phyloP scores from a whole-genome alignment of 2,113 vertebrate genomes.

The Lutjanus erythropterus region DNA sequence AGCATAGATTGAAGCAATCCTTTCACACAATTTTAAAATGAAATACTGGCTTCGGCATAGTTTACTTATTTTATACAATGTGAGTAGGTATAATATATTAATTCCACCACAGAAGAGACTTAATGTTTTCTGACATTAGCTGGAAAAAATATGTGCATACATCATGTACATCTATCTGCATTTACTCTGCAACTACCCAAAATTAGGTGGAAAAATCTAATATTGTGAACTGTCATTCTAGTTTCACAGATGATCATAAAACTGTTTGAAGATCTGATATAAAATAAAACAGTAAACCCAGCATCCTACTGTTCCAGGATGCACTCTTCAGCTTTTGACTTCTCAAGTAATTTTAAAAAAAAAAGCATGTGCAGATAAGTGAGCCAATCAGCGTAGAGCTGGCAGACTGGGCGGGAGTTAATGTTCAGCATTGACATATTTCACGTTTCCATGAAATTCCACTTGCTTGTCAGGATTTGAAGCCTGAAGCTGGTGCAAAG shows the following conservation, averaged over 20 bases:
- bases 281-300: neutral
- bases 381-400: conserved; percentile 6
- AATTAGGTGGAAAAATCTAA: too few species aligned
- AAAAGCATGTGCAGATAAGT: neutral
- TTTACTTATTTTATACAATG: neutral
- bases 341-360: neutral
- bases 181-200: too few species aligned
- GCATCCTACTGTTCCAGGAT: neutral
- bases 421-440: conserved; percentile 44
- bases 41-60: too few species aligned
- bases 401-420: conserved; percentile 11
- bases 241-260: neutral
- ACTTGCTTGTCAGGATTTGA: conserved; percentile 29
- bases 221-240: too few species aligned
- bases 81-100: too few species aligned
- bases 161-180: too few species aligned
- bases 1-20: too few species aligned
- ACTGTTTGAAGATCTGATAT: neutral
- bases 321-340: neutral
- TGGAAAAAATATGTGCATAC: too few species aligned
- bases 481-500: conserved; percentile 13
- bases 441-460: conserved; percentile 59
- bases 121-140: too few species aligned
- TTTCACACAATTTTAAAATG: too few species aligned
- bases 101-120: too few species aligned